phyloP scores from a whole-genome alignment of 2,888 invertebrate species.

The Cyrtodaria siliqua region DNA sequence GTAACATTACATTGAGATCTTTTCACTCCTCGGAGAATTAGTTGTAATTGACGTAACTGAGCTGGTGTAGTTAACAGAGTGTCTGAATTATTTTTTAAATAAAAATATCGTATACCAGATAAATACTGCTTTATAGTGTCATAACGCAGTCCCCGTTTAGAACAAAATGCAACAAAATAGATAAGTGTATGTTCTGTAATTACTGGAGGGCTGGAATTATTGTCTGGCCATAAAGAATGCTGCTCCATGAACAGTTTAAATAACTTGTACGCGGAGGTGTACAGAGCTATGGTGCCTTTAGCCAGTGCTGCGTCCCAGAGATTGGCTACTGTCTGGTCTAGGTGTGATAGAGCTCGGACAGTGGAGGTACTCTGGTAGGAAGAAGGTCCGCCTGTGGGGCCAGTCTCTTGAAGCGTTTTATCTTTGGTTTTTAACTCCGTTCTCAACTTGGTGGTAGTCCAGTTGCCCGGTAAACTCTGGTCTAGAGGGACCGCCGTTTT shows the following conservation, averaged over 20 bases:
- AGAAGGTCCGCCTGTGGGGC: constrained; percentile 21
- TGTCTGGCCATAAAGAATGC: constrained; percentile 3
- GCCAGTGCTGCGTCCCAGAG: not conserved
- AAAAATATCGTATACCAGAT: not conserved
- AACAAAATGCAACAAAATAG: not conserved
- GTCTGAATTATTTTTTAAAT: not conserved
- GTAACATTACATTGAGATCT: not conserved
- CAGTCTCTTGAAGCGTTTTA: constrained; percentile 24
- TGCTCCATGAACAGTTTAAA: not conserved
- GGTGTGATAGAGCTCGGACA: no score
- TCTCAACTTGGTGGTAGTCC: no score
- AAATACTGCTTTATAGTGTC: constrained; percentile 1
- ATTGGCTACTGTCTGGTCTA: not conserved
- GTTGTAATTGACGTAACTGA: not conserved
- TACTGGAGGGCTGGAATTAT: not conserved
- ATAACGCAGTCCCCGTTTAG: not conserved
- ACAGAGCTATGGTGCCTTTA: not conserved
- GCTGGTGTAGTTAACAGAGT: not conserved
- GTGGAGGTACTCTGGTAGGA: not conserved
- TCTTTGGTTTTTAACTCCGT: constrained; percentile 1
- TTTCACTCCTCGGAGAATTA: not conserved
- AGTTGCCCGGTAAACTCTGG: no score
- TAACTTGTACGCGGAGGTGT: no score
- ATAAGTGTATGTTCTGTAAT: not conserved
- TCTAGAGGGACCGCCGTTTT: no score